Percentiles rank a stretch among this genome's conserved stretches.
Conservation (phyloP, 2,888 invertebrate species). For the Latrodectus elegans region DNA sequence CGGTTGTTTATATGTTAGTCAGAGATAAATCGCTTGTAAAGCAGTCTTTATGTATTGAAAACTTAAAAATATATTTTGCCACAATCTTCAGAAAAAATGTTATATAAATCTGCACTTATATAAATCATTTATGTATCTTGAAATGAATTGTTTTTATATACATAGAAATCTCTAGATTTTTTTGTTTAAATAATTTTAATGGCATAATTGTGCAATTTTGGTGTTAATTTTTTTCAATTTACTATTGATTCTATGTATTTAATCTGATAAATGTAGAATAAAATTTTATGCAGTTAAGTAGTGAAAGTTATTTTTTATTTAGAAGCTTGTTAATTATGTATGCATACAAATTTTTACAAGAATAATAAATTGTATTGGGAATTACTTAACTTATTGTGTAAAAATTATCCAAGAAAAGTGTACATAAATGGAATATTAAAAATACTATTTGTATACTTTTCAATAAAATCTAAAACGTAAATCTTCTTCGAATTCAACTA, state of each 20-base stretch:
- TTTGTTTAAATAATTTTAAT: slow-evolving; percentile 45
- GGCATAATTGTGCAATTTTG: slow-evolving; percentile 63
- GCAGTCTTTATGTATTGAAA: not conserved
- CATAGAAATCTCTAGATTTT: slow-evolving; percentile 57
- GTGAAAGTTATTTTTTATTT: too few species aligned
- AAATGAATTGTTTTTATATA: slow-evolving; percentile 41
- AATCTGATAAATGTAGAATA: slow-evolving; percentile 66
- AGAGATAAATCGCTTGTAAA: not conserved
- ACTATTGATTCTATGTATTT: slow-evolving; percentile 55
- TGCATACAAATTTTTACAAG: too few species aligned
- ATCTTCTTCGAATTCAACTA: too few species aligned
- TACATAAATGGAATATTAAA: too few species aligned
- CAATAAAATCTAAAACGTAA: too few species aligned
- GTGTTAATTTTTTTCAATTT: slow-evolving; percentile 68
- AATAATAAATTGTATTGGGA: too few species aligned
- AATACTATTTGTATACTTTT: too few species aligned
- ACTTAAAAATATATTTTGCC: slow-evolving; percentile 60
- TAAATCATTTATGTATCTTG: slow-evolving; percentile 51
- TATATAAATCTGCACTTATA: slow-evolving; percentile 52
- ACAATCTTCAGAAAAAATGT: slow-evolving; percentile 49
- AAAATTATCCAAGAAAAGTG: too few species aligned
- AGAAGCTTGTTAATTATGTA: too few species aligned
- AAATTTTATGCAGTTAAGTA: slow-evolving; percentile 24
- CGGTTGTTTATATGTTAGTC: not conserved
- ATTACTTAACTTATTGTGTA: too few species aligned